Evolutionary conservation across 1,140 invertebrate species (phyloP).

Genomic region (Drosophila repletoides): DNA sequence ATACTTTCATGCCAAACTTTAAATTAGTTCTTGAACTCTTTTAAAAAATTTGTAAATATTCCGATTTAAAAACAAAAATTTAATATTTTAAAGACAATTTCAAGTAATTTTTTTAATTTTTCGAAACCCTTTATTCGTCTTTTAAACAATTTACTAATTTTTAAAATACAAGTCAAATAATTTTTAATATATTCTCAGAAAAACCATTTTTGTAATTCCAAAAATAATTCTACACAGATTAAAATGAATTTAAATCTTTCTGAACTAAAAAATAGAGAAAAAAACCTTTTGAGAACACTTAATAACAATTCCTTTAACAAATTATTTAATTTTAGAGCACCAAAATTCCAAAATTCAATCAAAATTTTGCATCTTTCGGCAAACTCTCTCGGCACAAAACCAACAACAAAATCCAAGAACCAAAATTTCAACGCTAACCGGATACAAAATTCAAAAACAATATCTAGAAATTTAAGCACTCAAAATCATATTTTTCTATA

Average conservation of each 20-base stretch:
- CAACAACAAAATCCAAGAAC: slow-evolving; percentile 50
- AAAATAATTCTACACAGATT: neutral
- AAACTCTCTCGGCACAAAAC: slow-evolving; percentile 68
- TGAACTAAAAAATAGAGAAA: neutral
- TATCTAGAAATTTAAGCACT: slow-evolving; percentile 2
- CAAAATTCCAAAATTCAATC: slow-evolving; percentile 36
- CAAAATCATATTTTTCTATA: neutral
- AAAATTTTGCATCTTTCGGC: slow-evolving; percentile 62
- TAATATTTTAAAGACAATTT: no score
- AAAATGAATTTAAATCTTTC: neutral
- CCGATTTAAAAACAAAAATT: no score
- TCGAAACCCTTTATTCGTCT: no score
- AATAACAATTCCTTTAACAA: slow-evolving; percentile 22
- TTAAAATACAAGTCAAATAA: neutral
- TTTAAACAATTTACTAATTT: neutral
- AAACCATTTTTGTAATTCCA: neutral
- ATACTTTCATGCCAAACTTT: no score
- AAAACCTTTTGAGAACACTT: neutral
- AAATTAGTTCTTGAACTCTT: no score
- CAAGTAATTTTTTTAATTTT: no score
- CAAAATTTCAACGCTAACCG: slow-evolving; percentile 45
- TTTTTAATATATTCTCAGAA: neutral
- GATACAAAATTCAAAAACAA: slow-evolving; percentile 57
- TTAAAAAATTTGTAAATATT: no score
- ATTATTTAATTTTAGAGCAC: slow-evolving; percentile 71